A percentile compares a stretch with the other conserved stretches of the same genome.
phyloP scores from a whole-genome alignment of 1,140 invertebrate species.

The Temnothorax curvispinosus region DNA sequence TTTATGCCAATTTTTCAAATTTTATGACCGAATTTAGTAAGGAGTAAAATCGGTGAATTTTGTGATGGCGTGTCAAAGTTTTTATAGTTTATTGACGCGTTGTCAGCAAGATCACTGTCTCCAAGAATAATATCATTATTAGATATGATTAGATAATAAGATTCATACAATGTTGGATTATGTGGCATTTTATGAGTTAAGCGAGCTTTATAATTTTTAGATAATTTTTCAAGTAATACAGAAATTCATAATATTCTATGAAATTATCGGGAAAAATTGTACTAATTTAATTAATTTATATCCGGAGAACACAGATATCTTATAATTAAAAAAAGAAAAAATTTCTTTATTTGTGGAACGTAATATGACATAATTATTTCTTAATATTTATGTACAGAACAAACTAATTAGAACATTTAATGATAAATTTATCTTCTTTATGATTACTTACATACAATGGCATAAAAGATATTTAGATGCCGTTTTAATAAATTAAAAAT shows the following conservation, averaged over 20 bases:
- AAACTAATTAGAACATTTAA: not conserved
- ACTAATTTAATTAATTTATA: not conserved
- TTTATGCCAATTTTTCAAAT: constrained; percentile 1
- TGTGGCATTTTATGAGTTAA: constrained; percentile 48
- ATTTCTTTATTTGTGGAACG: not conserved
- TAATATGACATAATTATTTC: not conserved
- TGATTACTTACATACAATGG: not conserved
- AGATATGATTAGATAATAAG: not conserved
- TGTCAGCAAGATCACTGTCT: constrained; percentile 47
- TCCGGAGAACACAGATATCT: not conserved
- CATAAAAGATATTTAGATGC: not conserved
- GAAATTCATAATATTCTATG: not conserved
- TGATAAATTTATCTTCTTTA: not conserved
- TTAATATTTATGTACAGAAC: not conserved
- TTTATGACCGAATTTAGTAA: not conserved
- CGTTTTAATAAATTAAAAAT: constrained; percentile 15
- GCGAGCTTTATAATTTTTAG: not conserved
- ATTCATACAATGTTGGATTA: constrained; percentile 31
- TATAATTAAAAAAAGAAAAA: not conserved
- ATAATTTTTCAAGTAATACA: not conserved
- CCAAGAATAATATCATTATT: not conserved
- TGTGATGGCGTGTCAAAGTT: constrained; percentile 65
- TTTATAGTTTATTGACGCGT: constrained; percentile 48
- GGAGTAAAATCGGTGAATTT: constrained; percentile 22
- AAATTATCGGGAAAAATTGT: not conserved